Percentiles rank a stretch among this genome's conserved stretches.
phyloP scores from a whole-genome alignment of 2,113 vertebrate genomes.

The Syngnathus scovelli region DNA sequence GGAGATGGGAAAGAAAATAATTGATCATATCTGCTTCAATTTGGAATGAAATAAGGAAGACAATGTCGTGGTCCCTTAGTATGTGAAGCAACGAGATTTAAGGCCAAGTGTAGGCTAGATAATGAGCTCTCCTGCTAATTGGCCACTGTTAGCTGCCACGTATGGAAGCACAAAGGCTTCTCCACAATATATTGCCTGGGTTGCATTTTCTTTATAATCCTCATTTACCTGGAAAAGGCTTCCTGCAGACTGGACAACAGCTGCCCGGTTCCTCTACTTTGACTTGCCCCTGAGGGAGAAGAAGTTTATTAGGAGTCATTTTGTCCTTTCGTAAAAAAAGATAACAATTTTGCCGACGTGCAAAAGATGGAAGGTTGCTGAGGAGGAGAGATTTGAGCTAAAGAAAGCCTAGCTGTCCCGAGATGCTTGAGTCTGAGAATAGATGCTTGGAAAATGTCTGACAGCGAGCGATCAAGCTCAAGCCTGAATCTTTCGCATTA shows the following conservation, averaged over 20 bases:
- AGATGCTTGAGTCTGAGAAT: conserved; percentile 32
- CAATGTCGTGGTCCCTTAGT: conserved; percentile 24
- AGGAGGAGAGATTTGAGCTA: conserved; percentile 3
- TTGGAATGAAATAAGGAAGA: conserved; percentile 8
- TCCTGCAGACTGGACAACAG: conserved; percentile 81
- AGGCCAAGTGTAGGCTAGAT: conserved; percentile 35
- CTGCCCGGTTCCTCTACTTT: conserved; percentile 73
- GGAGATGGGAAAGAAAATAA: background rate
- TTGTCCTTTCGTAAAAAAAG: background rate
- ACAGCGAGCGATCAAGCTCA: conserved; percentile 18
- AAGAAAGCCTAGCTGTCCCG: background rate
- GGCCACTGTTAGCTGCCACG: conserved; percentile 16
- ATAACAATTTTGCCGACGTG: background rate
- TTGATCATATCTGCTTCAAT: background rate
- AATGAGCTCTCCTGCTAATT: conserved; percentile 50
- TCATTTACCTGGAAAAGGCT: conserved; percentile 64
- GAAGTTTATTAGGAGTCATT: background rate
- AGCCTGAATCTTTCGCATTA: background rate
- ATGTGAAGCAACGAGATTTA: conserved; percentile 43
- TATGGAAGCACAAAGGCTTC: conserved; percentile 18
- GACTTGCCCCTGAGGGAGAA: conserved; percentile 68
- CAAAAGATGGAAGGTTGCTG: background rate
- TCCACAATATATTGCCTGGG: background rate
- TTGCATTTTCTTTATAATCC: background rate
- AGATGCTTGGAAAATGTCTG: conserved; percentile 35